Base-by-base conservation (phyloP, 1,140 invertebrate genomes). In the Lerema accius region DNA sequence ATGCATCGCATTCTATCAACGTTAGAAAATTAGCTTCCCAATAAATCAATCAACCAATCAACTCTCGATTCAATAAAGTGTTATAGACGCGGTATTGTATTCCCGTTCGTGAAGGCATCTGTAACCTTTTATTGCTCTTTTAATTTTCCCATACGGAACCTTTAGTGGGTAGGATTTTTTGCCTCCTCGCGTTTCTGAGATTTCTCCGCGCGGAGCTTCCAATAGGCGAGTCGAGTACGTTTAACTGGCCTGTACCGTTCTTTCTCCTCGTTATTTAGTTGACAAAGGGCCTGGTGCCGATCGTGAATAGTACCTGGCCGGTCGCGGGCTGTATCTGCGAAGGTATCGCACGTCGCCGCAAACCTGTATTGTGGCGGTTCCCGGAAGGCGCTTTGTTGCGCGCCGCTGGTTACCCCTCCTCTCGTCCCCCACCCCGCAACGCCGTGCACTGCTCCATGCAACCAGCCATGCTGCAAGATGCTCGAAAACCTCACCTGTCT, bases 321-420 rank as follows among this genome's bases (percentile, higher is more conserved):
- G 69, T 69, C 63, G 70, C 70, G 61, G 71, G 64, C 72, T 74
- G 82, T 89, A 86, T 89, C 84, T 84, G 84, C 84, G 77, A 81
- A 86, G 84, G 86, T 89, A 89, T 89, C 83, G 86, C 86, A 87
- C 86, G 80, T 85, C 83, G 76, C 72, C 78, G 84, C 87, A 84
- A 88, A 90, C 87, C 85, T 86, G 87, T 90, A 90, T 90, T 87
- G 82, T 86, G 82, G 65, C 82, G 76, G 78, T 90, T 90, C 85
- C 84, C 73, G 84, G 85, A 89, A 89, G 84, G 85, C 71, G 73
- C 85, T 89, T 89, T 89, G 82, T 89, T 82, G 70, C 71, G 60
- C 67, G 75, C 84, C 86, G 86, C 80, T 63, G 68, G 45, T 64
- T 67, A 67, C 69, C 60, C 70, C 73, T 63, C 66, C 73, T 63